phyloP scores from a whole-genome alignment of 2,797 vertebrate species.

The Danio choprae region DNA sequence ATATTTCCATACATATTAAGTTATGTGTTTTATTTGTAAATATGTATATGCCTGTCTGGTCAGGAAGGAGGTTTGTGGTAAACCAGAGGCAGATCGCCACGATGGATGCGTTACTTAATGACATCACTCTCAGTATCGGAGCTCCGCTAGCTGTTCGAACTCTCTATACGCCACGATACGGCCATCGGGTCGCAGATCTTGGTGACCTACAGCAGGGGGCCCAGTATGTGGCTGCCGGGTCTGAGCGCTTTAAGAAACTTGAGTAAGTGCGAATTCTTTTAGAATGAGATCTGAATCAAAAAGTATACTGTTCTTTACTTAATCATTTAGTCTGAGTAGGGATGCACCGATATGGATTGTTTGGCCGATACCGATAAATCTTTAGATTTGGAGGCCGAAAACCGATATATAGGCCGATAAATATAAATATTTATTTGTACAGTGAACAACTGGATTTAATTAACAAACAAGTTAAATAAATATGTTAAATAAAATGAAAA shows the following conservation, averaged over 20 bases:
- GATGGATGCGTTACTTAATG: constrained; percentile 86
- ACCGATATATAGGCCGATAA: too few species aligned
- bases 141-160: constrained; percentile 83
- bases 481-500: too few species aligned
- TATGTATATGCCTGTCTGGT: not conserved
- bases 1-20: not conserved
- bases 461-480: too few species aligned
- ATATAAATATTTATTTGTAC: too few species aligned
- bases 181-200: constrained; percentile 79
- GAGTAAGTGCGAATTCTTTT: constrained; percentile 80
- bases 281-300: not conserved
- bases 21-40: not conserved
- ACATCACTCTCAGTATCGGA: constrained; percentile 83
- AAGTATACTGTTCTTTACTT: not conserved
- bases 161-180: constrained; percentile 84
- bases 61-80: constrained; percentile 85
- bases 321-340: too few species aligned
- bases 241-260: constrained; percentile 86
- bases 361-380: too few species aligned
- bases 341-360: too few species aligned
- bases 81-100: constrained; percentile 83
- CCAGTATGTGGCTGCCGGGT: constrained; percentile 90
- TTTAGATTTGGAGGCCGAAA: too few species aligned
- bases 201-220: constrained; percentile 81
- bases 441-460: too few species aligned